Conservation (phyloP, 2,888 invertebrate genomes). For the Drosophila hamatofila region DNA sequence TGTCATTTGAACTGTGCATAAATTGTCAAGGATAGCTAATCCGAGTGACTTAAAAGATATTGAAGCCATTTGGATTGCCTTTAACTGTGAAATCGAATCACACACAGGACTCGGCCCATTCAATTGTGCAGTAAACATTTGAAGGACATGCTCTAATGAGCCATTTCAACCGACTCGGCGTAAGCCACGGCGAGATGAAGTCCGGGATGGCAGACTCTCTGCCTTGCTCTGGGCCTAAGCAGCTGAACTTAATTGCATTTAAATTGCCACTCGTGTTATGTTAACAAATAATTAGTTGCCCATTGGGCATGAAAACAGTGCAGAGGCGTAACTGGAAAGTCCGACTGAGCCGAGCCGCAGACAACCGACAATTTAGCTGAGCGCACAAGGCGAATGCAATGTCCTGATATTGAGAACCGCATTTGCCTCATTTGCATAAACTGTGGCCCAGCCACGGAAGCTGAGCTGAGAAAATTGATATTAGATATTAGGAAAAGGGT, state of each 20-base stretch:
- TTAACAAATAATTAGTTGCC: conserved; percentile 82
- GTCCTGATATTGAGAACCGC: conserved; percentile 30
- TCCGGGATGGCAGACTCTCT: background rate
- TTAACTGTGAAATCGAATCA: conserved; percentile 23
- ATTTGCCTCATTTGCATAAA: conserved; percentile 70
- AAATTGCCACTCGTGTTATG: conserved; percentile 82
- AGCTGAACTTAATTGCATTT: conserved; percentile 75
- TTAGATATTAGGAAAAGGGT: conserved; percentile 2
- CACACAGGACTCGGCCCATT: conserved; percentile 44
- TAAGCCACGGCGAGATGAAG: conserved; percentile 30
- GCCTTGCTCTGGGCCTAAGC: conserved; percentile 31
- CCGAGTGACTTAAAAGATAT: conserved; percentile 17
- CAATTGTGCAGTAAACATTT: conserved; percentile 53
- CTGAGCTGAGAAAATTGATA: conserved; percentile 20
- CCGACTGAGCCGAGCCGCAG: conserved; percentile 40
- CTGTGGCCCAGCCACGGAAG: conserved; percentile 35
- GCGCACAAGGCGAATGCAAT: conserved; percentile 63
- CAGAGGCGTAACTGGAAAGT: conserved; percentile 47
- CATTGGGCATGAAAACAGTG: conserved; percentile 68
- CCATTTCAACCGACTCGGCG: conserved; percentile 39
- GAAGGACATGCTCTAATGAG: conserved; percentile 72
- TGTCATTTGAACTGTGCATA: conserved; percentile 10
- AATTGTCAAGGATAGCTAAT: conserved; percentile 2
- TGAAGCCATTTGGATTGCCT: conserved; percentile 37
- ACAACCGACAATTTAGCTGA: conserved; percentile 47